phyloP scores from a whole-genome alignment of 2,113 vertebrate genomes.

The Serinus canaria region DNA sequence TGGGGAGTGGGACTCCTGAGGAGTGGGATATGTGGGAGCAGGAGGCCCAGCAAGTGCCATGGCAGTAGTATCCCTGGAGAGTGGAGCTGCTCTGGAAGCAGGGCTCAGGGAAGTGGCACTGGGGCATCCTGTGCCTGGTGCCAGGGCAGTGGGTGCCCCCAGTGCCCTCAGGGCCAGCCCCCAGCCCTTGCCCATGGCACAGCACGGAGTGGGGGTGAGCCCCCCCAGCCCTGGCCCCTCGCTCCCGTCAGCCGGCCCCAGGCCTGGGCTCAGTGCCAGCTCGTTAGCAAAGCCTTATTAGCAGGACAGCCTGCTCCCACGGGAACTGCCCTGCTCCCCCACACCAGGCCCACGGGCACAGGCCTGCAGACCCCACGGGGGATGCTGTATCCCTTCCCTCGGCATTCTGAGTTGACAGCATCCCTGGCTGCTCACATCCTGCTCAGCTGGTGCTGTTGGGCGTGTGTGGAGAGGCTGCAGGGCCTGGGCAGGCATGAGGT shows the following conservation, averaged over 20 bases:
- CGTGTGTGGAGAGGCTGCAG: neutral
- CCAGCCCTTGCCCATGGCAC: neutral
- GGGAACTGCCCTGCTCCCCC: neutral
- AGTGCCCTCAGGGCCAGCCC: neutral
- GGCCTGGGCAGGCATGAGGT: rapidly evolving
- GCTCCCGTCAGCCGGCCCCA: neutral
- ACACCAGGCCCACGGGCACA: neutral
- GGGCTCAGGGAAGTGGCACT: rapidly evolving
- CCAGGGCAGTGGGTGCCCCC: neutral
- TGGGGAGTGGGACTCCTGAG: neutral
- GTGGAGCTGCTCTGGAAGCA: neutral
- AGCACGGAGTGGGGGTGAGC: neutral
- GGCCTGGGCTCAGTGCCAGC: conserved; percentile 18
- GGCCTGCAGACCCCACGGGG: neutral
- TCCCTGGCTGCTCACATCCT: too few species aligned
- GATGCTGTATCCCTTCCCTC: neutral
- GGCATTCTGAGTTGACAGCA: neutral
- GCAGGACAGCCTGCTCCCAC: neutral
- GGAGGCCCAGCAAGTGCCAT: neutral
- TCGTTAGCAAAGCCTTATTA: conserved; percentile 23
- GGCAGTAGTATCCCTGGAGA: neutral
- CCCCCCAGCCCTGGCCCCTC: neutral
- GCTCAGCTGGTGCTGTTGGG: rapidly evolving
- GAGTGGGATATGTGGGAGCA: neutral
- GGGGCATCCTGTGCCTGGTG: neutral